Percentiles rank a stretch among this genome's conserved stretches.
Evolutionary conservation across 2,888 invertebrate genomes (phyloP).

Genomic region (Lepidonotus clava): DNA sequence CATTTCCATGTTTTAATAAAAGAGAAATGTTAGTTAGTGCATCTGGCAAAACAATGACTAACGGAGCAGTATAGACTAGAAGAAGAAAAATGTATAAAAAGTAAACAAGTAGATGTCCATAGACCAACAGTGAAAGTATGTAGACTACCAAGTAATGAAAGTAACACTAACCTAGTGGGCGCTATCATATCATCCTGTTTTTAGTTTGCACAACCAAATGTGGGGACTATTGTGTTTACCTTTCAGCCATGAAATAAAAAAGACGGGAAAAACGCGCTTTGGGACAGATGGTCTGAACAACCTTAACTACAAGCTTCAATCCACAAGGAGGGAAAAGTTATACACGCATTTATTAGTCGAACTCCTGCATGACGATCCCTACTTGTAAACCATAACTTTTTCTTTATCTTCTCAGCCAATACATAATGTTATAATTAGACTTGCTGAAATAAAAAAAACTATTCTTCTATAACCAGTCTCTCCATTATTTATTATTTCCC

Average conservation of each 20-base stretch:
- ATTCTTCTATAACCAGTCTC: too few relatives aligned
- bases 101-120: neutral
- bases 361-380: conserved; percentile 44
- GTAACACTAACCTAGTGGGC: neutral
- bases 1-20: neutral
- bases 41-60: too few relatives aligned
- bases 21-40: too few relatives aligned
- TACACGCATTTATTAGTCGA: conserved; percentile 37
- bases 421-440: too few relatives aligned
- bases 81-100: too few relatives aligned
- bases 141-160: neutral
- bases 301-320: conserved; percentile 19
- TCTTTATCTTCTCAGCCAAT: too few relatives aligned
- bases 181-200: neutral
- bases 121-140: neutral
- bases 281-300: conserved; percentile 50
- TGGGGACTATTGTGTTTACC: neutral
- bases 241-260: conserved; percentile 54
- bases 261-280: conserved; percentile 19
- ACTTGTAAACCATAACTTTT: too few relatives aligned
- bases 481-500: too few relatives aligned
- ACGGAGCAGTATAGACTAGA: too few relatives aligned
- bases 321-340: neutral
- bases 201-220: neutral
- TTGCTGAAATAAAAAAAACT: too few relatives aligned